A percentile compares a stretch with the other conserved stretches of the same genome.
phyloP scores from a whole-genome alignment of 1,140 invertebrate genomes.

The Diprion similis region DNA sequence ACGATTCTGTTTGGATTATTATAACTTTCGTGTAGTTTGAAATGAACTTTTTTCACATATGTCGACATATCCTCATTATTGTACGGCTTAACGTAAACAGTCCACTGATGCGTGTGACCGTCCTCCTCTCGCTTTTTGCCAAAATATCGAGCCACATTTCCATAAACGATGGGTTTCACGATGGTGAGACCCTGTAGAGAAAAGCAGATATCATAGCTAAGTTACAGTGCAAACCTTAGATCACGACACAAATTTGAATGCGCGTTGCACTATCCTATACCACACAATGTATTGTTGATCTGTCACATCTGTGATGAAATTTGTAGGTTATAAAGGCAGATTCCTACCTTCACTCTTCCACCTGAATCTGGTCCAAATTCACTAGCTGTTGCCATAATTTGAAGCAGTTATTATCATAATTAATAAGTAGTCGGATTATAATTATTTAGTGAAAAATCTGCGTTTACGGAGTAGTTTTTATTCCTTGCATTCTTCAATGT shows the following conservation, averaged over 20 bases:
- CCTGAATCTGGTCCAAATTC: constrained; percentile 85
- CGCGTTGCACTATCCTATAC: constrained; percentile 8
- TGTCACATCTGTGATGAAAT: constrained; percentile 17
- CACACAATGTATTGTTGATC: constrained; percentile 26
- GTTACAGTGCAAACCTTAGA: constrained; percentile 21
- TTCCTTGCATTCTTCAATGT: too few species aligned
- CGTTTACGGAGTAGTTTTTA: too few species aligned
- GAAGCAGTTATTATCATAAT: constrained; percentile 15
- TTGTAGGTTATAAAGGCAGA: neutral
- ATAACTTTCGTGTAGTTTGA: constrained; percentile 98
- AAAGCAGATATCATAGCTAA: constrained; percentile 27
- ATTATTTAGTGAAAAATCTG: neutral
- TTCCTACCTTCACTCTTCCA: constrained; percentile 75
- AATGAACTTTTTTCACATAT: constrained; percentile 97
- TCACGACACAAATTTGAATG: constrained; percentile 15
- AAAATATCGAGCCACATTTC: constrained; percentile 94
- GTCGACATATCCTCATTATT: constrained; percentile 92
- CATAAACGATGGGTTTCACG: constrained; percentile 96
- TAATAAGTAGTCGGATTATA: neutral
- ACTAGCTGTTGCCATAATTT: constrained; percentile 69
- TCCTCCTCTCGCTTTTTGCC: constrained; percentile 98
- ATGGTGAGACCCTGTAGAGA: constrained; percentile 81
- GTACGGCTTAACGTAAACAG: constrained; percentile 96
- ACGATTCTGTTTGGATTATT: constrained; percentile 92
- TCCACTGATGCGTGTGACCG: constrained; percentile 99